phyloP scores from a whole-genome alignment of 1,140 invertebrate genomes.

The Drosophila tropicalis region DNA sequence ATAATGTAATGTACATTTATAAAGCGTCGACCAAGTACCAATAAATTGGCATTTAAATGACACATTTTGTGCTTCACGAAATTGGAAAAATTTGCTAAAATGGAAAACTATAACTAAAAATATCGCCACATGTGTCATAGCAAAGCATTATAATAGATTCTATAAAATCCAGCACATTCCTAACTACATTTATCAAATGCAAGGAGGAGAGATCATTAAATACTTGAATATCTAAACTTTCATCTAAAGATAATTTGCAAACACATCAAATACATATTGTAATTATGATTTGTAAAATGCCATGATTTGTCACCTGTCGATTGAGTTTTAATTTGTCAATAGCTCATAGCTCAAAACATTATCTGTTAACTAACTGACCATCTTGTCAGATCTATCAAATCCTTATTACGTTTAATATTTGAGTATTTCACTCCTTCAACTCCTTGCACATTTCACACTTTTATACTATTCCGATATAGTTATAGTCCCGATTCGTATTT shows the following conservation, averaged over 20 bases:
- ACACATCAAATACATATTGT: too few species aligned
- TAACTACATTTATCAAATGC: constrained; percentile 30
- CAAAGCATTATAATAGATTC: constrained; percentile 29
- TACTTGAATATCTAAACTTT: background rate
- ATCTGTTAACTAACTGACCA: too few species aligned
- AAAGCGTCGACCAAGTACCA: constrained; percentile 77
- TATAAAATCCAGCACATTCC: constrained; percentile 41
- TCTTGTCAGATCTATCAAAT: too few species aligned
- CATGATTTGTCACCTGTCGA: too few species aligned
- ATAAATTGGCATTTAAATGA: constrained; percentile 80
- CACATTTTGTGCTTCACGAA: constrained; percentile 67
- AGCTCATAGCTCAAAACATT: too few species aligned
- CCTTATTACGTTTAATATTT: too few species aligned
- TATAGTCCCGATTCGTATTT: background rate
- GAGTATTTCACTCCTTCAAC: background rate
- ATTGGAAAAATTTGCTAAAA: constrained; percentile 38
- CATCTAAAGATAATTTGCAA: too few species aligned
- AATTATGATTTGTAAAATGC: too few species aligned
- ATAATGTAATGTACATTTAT: constrained; percentile 62
- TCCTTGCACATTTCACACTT: background rate
- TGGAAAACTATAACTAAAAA: constrained; percentile 24
- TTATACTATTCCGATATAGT: background rate
- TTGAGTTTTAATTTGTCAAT: too few species aligned
- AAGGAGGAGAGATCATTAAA: constrained; percentile 3
- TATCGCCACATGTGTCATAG: constrained; percentile 56